Evolutionary conservation across 2,113 vertebrate genomes (phyloP).

Genomic region (Otolemur garnettii): DNA sequence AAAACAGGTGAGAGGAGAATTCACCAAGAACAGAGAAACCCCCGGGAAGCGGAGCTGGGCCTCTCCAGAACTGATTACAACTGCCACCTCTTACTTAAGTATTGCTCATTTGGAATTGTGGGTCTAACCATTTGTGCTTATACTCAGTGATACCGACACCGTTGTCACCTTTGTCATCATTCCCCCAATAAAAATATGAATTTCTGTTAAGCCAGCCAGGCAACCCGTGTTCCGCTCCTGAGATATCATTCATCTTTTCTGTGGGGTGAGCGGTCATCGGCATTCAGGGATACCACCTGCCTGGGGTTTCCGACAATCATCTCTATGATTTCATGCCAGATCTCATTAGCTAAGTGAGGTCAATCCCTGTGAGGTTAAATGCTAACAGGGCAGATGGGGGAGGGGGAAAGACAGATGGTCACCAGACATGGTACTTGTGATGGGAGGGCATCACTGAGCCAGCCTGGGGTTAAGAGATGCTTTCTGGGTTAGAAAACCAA

Average conservation of each 20-base stretch:
- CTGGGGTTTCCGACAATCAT: background rate
- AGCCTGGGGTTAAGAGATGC: background rate
- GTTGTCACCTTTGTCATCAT: background rate
- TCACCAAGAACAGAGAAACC: constrained; percentile 31
- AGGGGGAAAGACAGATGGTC: background rate
- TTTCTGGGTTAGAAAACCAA: constrained; percentile 46
- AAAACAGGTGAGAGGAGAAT: background rate
- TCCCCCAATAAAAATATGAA: constrained; percentile 1
- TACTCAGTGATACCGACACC: background rate
- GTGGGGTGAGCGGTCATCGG: background rate
- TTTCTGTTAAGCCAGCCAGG: constrained; percentile 21
- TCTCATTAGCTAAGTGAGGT: constrained; percentile 78
- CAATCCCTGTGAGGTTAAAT: constrained; percentile 35
- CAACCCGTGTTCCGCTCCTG: background rate
- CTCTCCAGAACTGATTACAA: background rate
- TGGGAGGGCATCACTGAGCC: background rate
- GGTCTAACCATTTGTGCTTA: background rate
- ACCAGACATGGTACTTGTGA: background rate
- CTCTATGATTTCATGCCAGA: constrained; percentile 51
- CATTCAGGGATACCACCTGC: constrained; percentile 28
- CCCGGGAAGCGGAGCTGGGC: background rate
- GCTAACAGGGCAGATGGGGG: background rate
- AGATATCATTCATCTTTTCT: constrained; percentile 35
- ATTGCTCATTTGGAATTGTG: constrained; percentile 8
- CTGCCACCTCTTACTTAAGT: background rate